Evolutionary conservation across 2,888 invertebrate genomes (phyloP), one percentile per base, ranked within the genome.

Genomic region (Sphaerophoria taeniata): DNA sequence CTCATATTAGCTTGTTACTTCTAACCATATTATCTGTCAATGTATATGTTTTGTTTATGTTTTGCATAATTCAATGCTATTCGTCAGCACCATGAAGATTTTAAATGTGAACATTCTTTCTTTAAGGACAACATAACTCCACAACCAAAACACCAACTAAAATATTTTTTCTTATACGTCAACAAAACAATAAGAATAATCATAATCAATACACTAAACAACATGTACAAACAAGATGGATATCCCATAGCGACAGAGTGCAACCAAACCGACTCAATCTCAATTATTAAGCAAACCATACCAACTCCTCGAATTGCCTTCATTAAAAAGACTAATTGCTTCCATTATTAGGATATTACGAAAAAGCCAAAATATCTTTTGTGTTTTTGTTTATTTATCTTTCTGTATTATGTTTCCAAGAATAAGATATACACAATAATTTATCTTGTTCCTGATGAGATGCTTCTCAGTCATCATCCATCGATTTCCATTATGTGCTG

Each of bases 301-400:
- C 43, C n/a, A 31, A 24, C 33, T 45, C 61, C 14, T 14, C 33
- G 33, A 33, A 47, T 33, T 47, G 63, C 47, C 45, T 3, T 47
- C 65, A 51, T 65, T 39, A 51, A 51, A 65, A 51, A 51, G 65
- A 65, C 51, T 65, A 51, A 65, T 65, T 65, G 51, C 24, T 51
- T 36, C 65, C 31, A 65, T 65, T 39, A 51, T 65, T 36, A 36
- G 16, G 36, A 49, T 34, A 51, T 36, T 51, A 65, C 65, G 36
- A 24, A 51, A 34, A 51, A 36, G 9, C 63, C 51, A 51, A 65
- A 65, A 51, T 36, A 51, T 51, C 34, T 24, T 34, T 56, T 56
- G 7, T 34, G 1, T n/a, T 11, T 11, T 43, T 61, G 12, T 5
- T 14, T 47, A 34, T 45, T 14, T 63, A 34, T 49, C 36, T 49